Conservation (phyloP, 2,113 vertebrate genomes). For the Pedionomus torquatus region DNA sequence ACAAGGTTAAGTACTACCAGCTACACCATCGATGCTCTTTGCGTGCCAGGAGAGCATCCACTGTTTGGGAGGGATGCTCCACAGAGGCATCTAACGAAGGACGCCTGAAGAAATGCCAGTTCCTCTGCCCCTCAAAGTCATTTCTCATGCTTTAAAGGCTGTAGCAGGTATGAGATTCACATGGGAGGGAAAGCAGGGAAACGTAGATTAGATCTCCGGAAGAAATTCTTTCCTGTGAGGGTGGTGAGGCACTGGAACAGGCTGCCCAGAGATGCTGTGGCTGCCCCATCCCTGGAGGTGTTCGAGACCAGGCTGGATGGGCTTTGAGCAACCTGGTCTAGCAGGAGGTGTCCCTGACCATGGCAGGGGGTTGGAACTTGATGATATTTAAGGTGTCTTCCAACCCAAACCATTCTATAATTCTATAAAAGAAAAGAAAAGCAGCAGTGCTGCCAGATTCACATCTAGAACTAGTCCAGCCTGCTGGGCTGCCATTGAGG, state of each 20-base stretch:
- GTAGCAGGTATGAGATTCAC: not conserved
- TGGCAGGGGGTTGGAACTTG: too few species aligned
- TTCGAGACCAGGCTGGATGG: too few species aligned
- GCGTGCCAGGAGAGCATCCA: fast-evolving
- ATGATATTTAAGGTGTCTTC: too few species aligned
- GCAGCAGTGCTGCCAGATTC: not conserved
- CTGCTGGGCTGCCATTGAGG: not conserved
- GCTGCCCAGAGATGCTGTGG: too few species aligned
- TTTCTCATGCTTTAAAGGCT: not conserved
- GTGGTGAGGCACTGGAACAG: too few species aligned
- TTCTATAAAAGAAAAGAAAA: not conserved
- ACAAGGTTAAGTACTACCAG: fast-evolving
- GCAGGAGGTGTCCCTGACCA: too few species aligned
- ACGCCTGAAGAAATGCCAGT: not conserved
- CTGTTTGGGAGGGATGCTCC: not conserved
- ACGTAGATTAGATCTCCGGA: too few species aligned
- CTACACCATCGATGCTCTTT: fast-evolving
- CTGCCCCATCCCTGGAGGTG: too few species aligned
- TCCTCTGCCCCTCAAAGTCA: not conserved
- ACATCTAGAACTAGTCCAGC: not conserved
- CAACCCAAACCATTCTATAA: too few species aligned
- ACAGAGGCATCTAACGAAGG: fast-evolving
- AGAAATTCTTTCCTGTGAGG: too few species aligned
- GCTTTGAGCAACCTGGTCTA: too few species aligned
- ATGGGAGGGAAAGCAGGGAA: not conserved